Base-by-base conservation (phyloP, 1,140 invertebrate genomes). In the Carposina sasakii region DNA sequence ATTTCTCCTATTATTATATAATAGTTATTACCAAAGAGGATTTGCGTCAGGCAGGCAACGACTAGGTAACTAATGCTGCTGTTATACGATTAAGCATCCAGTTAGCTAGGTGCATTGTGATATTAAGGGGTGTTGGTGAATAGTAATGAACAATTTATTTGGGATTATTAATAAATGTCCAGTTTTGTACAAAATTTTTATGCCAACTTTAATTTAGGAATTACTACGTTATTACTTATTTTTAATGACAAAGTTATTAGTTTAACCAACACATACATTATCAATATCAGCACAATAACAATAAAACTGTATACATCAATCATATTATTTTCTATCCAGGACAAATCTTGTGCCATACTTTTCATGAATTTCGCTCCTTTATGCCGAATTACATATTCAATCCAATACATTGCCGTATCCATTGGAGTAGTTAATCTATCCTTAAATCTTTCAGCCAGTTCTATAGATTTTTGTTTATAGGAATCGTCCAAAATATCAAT, bases 401-500 rank as follows among this genome's bases (percentile, higher is more conserved):
- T 86, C 90, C 90, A 91, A 63, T 76, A 90, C 44, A 90, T 69
- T 2, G 88, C 88, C 23, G 77, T 87, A n/a, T 89, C 85, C 26
- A 89, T 65, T 0, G 87, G 74, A 31, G 53, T 63, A 55, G 85
- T 54, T 3, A 85, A 87, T 23, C 87, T 78, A 68, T 90, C 90
- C 48, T 76, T 81, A 26, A 89, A 88, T 28, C 86, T 69, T n/a
- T 20, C 47, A 0, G 86, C 85, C 2, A 86, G 48, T 17, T 81
- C 71, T 58, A 82, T 65, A 0, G 86, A 74, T n/a, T 74, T 85
- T 2, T 51, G 54, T 39, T 51, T 63, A 51, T 76, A 84, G 5
- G 56, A 63, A 28, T 66, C 48, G 51, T 81, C 54, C 0, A 81
- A 40, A 2, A 84, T 49, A 43, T 77, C 65, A 10, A 66, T 56